Evolutionary conservation across 2,113 vertebrate genomes (phyloP).

Genomic region (Urocitellus parryii): DNA sequence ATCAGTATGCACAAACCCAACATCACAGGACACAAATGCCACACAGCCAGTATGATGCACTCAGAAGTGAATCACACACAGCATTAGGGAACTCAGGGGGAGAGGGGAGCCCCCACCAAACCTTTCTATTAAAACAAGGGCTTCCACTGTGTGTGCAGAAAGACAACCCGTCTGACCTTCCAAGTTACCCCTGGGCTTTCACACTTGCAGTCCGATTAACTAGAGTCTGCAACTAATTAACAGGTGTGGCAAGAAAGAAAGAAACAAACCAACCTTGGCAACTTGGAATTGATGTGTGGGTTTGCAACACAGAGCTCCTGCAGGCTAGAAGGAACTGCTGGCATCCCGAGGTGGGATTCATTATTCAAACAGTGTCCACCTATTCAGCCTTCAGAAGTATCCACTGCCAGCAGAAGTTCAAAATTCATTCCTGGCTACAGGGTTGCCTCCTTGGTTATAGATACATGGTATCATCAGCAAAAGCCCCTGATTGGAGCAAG

Average conservation of each 20-base stretch:
- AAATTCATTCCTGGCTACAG: background rate
- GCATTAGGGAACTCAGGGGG: background rate
- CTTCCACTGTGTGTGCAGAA: background rate
- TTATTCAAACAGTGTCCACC: background rate
- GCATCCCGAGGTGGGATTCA: background rate
- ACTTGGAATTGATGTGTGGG: slow-evolving; percentile 47
- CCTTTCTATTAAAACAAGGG: background rate
- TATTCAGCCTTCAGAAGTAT: background rate
- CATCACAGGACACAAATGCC: background rate
- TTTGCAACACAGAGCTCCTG: slow-evolving; percentile 29
- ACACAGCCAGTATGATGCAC: background rate
- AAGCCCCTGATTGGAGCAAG: background rate
- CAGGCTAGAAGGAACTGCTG: background rate
- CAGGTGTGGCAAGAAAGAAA: slow-evolving; percentile 64
- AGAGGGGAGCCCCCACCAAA: background rate
- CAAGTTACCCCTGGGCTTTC: slow-evolving; percentile 11
- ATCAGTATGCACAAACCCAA: background rate
- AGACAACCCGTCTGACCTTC: slow-evolving; percentile 55
- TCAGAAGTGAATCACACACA: background rate
- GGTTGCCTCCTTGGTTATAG: background rate
- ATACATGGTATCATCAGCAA: background rate
- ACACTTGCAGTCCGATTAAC: slow-evolving; percentile 41
- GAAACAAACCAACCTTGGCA: slow-evolving; percentile 58
- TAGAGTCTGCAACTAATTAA: slow-evolving; percentile 70
- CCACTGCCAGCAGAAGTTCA: background rate